Conservation (phyloP, 2,888 invertebrate genomes). For the Slavum lentiscoides region DNA sequence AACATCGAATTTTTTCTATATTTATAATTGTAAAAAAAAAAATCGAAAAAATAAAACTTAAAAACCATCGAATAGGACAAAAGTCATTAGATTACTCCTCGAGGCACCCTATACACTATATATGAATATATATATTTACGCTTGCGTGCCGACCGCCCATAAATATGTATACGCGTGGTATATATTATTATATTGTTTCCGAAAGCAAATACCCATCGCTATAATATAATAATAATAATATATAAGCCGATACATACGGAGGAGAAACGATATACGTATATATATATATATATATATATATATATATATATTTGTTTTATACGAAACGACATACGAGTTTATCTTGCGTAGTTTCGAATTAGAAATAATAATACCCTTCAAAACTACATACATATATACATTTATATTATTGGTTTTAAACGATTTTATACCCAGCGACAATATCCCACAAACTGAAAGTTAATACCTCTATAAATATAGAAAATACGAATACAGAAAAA, state of each 20-base stretch:
- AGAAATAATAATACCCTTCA: slow-evolving; percentile 15
- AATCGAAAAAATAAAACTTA: no score
- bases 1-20: no score
- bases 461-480: no score
- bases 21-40: no score
- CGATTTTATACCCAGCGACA: no score
- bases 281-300: no score
- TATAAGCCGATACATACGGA: background rate
- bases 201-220: slow-evolving; percentile 30
- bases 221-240: background rate
- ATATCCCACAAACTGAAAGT: no score
- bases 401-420: no score
- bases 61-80: no score
- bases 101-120: background rate
- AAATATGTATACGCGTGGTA: slow-evolving; percentile 5
- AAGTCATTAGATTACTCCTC: background rate
- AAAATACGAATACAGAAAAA: no score
- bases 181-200: slow-evolving; percentile 20
- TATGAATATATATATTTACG: background rate
- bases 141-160: slow-evolving; percentile 37
- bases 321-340: background rate
- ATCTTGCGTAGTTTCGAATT: slow-evolving; percentile 28
- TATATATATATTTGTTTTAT: slow-evolving; percentile 1
- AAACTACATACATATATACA: background rate
- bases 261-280: slow-evolving; percentile 17